Evolutionary conservation across 2,113 vertebrate species (phyloP).

Genomic region (Sigmodon hispidus): DNA sequence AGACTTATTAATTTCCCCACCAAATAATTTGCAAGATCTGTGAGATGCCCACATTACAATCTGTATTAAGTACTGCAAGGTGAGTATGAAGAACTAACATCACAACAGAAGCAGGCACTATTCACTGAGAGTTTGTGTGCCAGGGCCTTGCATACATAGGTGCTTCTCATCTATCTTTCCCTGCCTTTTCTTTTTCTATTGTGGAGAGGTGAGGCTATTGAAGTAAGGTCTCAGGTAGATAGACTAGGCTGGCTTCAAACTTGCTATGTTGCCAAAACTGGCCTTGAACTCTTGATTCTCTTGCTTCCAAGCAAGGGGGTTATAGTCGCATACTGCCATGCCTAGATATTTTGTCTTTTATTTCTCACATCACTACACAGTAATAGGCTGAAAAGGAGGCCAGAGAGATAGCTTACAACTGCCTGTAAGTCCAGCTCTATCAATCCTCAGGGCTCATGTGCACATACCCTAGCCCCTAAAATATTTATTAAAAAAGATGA

Average conservation of each 20-base stretch:
- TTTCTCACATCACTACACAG: conserved; percentile 2
- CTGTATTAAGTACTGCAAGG: neutral
- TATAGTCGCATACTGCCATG: neutral
- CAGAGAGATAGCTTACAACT: neutral
- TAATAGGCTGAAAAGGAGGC: neutral
- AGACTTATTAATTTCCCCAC: conserved; percentile 46
- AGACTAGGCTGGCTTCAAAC: neutral
- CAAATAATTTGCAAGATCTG: conserved; percentile 34
- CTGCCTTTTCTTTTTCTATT: neutral
- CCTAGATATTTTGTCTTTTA: neutral
- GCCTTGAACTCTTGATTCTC: neutral
- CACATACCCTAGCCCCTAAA: neutral
- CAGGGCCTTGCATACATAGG: neutral
- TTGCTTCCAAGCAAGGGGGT: neutral
- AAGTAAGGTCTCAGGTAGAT: neutral
- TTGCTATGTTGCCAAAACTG: neutral
- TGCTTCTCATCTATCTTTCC: neutral
- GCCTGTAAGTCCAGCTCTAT: neutral
- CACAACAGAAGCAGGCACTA: conserved; percentile 18
- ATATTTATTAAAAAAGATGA: neutral
- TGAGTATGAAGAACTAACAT: neutral
- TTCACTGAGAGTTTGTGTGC: neutral
- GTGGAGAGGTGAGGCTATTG: neutral
- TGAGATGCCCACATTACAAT: conserved; percentile 29
- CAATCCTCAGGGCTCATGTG: neutral